phyloP scores from a whole-genome alignment of 2,797 vertebrate genomes.

The Gadopsis bispinosus region DNA sequence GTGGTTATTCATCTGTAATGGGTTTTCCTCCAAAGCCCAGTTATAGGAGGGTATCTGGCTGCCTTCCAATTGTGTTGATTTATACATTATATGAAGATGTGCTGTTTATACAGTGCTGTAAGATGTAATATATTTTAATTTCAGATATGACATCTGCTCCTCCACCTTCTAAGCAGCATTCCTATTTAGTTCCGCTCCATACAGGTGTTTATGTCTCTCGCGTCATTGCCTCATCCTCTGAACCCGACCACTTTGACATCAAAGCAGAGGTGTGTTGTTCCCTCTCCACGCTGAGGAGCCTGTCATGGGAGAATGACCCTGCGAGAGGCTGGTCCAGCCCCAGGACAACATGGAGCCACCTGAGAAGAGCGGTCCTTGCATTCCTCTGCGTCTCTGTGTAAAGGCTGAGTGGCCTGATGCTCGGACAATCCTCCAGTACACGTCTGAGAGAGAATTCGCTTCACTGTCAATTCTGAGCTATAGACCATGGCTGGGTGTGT shows the following conservation, averaged over 20 bases:
- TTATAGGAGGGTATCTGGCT: not conserved
- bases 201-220: slow-evolving; percentile 73
- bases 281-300: slow-evolving; percentile 49
- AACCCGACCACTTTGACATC: slow-evolving; percentile 69
- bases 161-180: slow-evolving; percentile 43
- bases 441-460: slow-evolving; percentile 24
- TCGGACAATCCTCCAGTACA: slow-evolving; percentile 5
- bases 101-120: not conserved
- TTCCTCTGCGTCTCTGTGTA: slow-evolving; percentile 51
- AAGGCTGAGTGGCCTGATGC: slow-evolving; percentile 23
- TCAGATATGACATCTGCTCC: slow-evolving; percentile 6
- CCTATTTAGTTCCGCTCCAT: slow-evolving; percentile 63
- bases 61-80: slow-evolving; percentile 1
- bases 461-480: slow-evolving; percentile 34
- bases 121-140: not conserved
- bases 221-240: slow-evolving; percentile 58
- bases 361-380: slow-evolving; percentile 70
- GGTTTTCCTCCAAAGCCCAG: not conserved
- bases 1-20: not conserved
- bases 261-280: slow-evolving; percentile 74
- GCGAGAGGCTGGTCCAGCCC: slow-evolving; percentile 50
- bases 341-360: slow-evolving; percentile 66
- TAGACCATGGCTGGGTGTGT: slow-evolving; percentile 19
- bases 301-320: slow-evolving; percentile 80
- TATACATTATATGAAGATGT: not conserved